Evolutionary conservation across 2,888 invertebrate species (phyloP), one percentile per base, ranked within the genome.

Genomic region (Shargacucullia verbasci): DNA sequence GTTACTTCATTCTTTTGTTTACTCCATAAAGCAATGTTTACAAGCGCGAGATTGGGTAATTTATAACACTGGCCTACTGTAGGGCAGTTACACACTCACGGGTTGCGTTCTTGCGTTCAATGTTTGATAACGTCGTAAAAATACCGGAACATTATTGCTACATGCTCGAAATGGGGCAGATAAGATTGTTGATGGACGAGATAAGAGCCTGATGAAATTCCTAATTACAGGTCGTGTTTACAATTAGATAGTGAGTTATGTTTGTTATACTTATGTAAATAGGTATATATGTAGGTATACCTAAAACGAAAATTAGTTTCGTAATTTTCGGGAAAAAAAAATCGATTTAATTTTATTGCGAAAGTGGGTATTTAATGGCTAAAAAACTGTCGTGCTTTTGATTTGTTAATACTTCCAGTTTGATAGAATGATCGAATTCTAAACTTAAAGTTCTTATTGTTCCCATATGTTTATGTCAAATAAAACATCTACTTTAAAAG

Each of bases 51-150:
- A 70, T 80, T 69, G 63, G 59, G 77, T 70, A 70, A 78, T 59
- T 67, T 78, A 67, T 60, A 45, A 55, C 58, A 47, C 46, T 12
- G 57, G 50, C 53, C 56, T 50, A 48, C 52, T 60, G 44, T 56
- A 63, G 57, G 54, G 59, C 58, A 65, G 48, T 53, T 46, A 39
- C 67, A 49, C 59, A 71, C 47, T n/a, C 25, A 35, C 12, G 20
- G 41, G 20, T 20, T 20, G 20, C 20, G 20, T 20, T 11, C 15
- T 29, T 31, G 44, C 29, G 50, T 56, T 39, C 33, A 47, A 71
- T 70, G 78, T 74, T 67, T 72, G 82, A 82, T 83, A 81, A 80
- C 69, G 50, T 59, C 68, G 58, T 71, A 80, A 79, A 83, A 78
- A 78, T 78, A 77, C 79, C 70, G 68, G 74, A 73, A 74, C 72